Base-by-base conservation (phyloP, 2,888 invertebrate genomes). In the Agrotis puta region DNA sequence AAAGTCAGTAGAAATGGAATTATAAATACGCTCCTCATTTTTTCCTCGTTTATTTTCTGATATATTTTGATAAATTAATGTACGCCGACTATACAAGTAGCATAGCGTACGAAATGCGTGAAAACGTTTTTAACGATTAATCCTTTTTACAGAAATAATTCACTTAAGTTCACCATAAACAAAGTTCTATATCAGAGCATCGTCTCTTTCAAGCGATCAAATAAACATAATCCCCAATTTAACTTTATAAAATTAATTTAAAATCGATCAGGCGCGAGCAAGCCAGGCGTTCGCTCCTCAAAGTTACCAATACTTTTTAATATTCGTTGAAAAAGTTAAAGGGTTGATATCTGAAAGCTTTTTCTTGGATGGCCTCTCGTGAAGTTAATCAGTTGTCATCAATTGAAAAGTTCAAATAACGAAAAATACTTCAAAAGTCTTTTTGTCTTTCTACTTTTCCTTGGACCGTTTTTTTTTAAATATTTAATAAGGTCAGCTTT, bases 161-260 rank as follows among this genome's bases (percentile, higher is more conserved):
- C 62, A 62, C 65, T 67, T 71, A 77, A 65, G 70, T 69, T 81
- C 53, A 73, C 70, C 64, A 71, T 57, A 73, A 81, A 76, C 72
- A 84, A 79, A 77, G 64, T 77, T 80, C 58, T 59, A 48, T 67
- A 68, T 63, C 66, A 72, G 57, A 27, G 20, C 68, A 66, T 77
- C 66, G 78, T 79, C 85, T 85, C 85, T 88, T 88, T 88, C 82
- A 82, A 82, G 83, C 86, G 89, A 92, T 90, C 91, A 93, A 94
- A 94, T 93, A 92, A 91, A 92, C 90, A 89, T 95, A 94, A 95
- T 95, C 95, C 92, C 92, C 94, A 96, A 95, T 95, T 95, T 95
- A 96, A 96, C 96, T 96, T 95, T 85, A 91, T 88, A 90, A 93
- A 95, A 95, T 95, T 95, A 94, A 95, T 94, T 95, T 92, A 89